Conservation (phyloP, 2,888 invertebrate species). For the Tetrapedia diversipes region DNA sequence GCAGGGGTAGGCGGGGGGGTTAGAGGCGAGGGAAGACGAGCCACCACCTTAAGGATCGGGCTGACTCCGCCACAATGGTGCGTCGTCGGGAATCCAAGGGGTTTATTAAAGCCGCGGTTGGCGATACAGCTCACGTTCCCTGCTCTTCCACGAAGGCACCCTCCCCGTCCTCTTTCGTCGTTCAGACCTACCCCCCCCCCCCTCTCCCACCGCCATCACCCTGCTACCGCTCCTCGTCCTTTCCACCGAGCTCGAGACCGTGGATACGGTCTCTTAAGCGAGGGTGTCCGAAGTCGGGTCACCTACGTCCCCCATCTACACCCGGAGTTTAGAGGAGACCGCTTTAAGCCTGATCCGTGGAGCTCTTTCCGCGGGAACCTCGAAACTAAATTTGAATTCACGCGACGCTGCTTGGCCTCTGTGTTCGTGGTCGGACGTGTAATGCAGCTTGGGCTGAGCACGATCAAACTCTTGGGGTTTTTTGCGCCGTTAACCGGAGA, state of each 20-base stretch:
- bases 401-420: neutral
- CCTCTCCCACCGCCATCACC: conserved; percentile 9
- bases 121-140: conserved; percentile 82
- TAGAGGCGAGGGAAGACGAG: conserved; percentile 64
- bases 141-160: conserved; percentile 69
- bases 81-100: conserved; percentile 80
- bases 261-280: conserved; percentile 58
- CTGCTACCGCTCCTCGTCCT: conserved; percentile 19
- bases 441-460: conserved; percentile 16
- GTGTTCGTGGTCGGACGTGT: conserved; percentile 10
- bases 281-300: conserved; percentile 62
- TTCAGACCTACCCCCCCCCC: conserved; percentile 33
- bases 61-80: conserved; percentile 79
- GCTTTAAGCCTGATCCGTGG: conserved; percentile 54
- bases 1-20: conserved; percentile 40
- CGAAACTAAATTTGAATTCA: conserved; percentile 53
- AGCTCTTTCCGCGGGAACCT: conserved; percentile 35
- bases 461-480: conserved; percentile 32
- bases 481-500: no score
- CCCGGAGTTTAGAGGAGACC: conserved; percentile 55
- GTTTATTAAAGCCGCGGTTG: conserved; percentile 82
- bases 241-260: conserved; percentile 24
- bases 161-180: conserved; percentile 59
- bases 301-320: conserved; percentile 60
- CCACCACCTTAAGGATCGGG: conserved; percentile 72